A percentile compares a stretch with the other conserved stretches of the same genome.
phyloP scores from a whole-genome alignment of 1,140 invertebrate genomes.

The Drosophila funebris region DNA sequence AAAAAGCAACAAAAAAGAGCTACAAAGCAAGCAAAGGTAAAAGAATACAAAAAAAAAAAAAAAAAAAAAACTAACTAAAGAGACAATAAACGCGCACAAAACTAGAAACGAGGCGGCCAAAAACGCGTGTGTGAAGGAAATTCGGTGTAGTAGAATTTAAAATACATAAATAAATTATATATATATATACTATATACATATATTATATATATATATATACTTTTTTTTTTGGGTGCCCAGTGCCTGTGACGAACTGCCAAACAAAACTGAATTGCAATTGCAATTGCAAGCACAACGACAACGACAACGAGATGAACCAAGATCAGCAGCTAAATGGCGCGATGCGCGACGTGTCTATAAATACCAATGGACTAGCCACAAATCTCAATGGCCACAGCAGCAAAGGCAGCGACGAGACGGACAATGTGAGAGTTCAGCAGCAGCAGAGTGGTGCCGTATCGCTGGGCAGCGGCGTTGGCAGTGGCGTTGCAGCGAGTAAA shows the following conservation, averaged over 20 bases:
- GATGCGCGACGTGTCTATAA: constrained; percentile 81
- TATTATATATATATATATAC: too few relatives aligned
- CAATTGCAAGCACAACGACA: constrained; percentile 19
- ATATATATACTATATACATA: too few relatives aligned
- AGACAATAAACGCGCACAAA: constrained; percentile 30
- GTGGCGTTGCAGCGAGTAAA: constrained; percentile 32
- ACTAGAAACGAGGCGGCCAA: constrained; percentile 8
- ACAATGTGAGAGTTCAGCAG: constrained; percentile 54
- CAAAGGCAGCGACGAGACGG: constrained; percentile 55
- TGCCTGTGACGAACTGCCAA: constrained; percentile 17
- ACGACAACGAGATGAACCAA: constrained; percentile 64
- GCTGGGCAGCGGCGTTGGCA: constrained; percentile 15
- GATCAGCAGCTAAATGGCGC: constrained; percentile 75
- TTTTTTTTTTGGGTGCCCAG: constrained; percentile 30
- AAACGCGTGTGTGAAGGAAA: constrained; percentile 35
- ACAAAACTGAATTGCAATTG: background rate
- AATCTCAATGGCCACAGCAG: constrained; percentile 63
- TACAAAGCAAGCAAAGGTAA: too few relatives aligned
- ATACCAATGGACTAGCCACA: constrained; percentile 67
- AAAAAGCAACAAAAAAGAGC: constrained; percentile 23
- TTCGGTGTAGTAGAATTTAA: background rate
- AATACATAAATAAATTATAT: constrained; percentile 8
- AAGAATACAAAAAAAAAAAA: constrained; percentile 7
- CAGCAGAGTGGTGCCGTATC: too few relatives aligned
- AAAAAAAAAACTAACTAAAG: constrained; percentile 2